These are phyloP conservation scores for Ptychochromis oligacanthus DNA, from an alignment of 2,113 vertebrate species.

Conservation along the genomic window DNA sequence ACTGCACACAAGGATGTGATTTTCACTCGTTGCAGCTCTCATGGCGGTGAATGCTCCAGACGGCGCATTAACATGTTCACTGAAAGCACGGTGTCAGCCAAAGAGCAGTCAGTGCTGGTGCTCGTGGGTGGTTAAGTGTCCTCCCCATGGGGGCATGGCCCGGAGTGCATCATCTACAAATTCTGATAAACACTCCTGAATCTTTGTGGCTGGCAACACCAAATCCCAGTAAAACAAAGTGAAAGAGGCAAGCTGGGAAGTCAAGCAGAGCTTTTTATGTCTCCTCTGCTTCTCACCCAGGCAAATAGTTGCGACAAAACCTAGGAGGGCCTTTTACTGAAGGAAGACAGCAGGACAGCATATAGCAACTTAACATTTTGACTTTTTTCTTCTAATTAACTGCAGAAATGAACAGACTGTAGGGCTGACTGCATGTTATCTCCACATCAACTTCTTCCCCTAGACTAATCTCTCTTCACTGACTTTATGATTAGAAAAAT, in stretches of 20 bases:
- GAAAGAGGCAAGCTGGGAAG: slow-evolving; percentile 5
- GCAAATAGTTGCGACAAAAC: background rate
- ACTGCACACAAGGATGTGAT: background rate
- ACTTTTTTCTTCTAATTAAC: slow-evolving; percentile 1
- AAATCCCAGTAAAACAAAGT: slow-evolving; percentile 27
- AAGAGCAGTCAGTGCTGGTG: slow-evolving; percentile 1
- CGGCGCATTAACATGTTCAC: background rate
- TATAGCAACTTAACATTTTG: background rate
- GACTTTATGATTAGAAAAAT: background rate
- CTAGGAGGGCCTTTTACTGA: background rate
- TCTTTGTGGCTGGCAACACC: slow-evolving; percentile 30
- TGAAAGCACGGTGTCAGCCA: slow-evolving; percentile 20
- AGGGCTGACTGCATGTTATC: background rate
- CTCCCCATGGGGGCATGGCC: slow-evolving; percentile 22
- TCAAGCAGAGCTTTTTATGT: slow-evolving; percentile 30
- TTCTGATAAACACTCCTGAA: slow-evolving; percentile 39
- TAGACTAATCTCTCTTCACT: background rate
- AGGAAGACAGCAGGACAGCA: background rate
- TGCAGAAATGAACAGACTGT: background rate
- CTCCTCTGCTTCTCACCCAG: background rate
- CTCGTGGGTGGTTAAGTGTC: slow-evolving; percentile 36
- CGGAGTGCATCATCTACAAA: slow-evolving; percentile 26
- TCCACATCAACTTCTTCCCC: background rate
- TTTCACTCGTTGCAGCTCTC: background rate
- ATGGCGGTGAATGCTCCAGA: background rate